Evolutionary conservation across 2,113 vertebrate genomes (phyloP), one percentile per base, ranked within the genome.

Genomic region (Castor canadensis): DNA sequence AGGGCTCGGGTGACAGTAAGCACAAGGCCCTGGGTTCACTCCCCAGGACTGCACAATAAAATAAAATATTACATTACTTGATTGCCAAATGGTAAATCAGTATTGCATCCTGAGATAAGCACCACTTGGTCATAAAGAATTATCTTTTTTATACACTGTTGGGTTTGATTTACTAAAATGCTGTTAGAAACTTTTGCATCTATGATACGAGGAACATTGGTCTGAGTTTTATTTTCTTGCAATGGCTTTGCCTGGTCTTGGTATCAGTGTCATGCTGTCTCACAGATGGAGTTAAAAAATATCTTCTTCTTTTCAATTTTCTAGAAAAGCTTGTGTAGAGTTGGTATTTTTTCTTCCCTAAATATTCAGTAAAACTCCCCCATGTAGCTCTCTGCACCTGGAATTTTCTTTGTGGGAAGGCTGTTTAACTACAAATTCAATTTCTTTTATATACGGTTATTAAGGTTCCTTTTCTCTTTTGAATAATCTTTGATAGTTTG

Each of bases 241-340:
- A 89, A 62, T 49, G 5, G 35, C 38, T 85, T 69, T 75, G 30
- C 64, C 80, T 81, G 47, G 24, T 84, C 83, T 80, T 84, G 49
- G 6, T 75, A 64, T 87, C 58, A 73, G 24, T 82, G 13, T 93
- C 88, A 79, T 1, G 3, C 17, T 76, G 4, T 82, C 64, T 47
- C n/a, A 90, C 8, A 87, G 32, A 80, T 17, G 87, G 24, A 75
- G 13, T 56, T 80, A 43, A 93, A 92, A 35, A 91, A 87, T 38
- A 86, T 73, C 87, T 96, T 83, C 17, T 85, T 12, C 1, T 83
- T 47, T 95, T 95, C 54, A 72, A 22, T 94, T 77, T 96, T 64
- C 79, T 72, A 19, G 28, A 71, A 82, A 91, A 82, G 22, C 64
- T 66, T 67, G 12, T 72, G 1, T n/a, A 94, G 9, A 91, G 45